A percentile compares a stretch with the other conserved stretches of the same genome.
phyloP scores from a whole-genome alignment of 1,140 invertebrate species.

The Hyposmocoma kahamanoa region DNA sequence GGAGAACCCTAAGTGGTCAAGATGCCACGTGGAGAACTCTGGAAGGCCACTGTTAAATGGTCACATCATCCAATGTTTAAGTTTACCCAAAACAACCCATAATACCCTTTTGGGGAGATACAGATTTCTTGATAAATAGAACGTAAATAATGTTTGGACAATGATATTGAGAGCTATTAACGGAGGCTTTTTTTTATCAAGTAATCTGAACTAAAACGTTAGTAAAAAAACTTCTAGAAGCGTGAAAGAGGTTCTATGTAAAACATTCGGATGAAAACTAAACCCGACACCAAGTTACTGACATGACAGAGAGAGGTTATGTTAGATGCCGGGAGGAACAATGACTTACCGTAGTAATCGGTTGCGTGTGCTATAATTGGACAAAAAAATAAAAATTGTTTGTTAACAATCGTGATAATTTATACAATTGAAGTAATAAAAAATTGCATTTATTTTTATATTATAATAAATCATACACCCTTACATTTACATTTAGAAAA shows the following conservation, averaged over 20 bases:
- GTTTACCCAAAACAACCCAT: not conserved
- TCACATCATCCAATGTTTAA: slow-evolving; percentile 5
- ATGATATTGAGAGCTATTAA: no score
- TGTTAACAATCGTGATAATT: no score
- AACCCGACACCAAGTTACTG: slow-evolving; percentile 58
- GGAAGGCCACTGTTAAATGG: no score
- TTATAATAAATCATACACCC: not conserved
- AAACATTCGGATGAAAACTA: slow-evolving; percentile 37
- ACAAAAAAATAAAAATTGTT: slow-evolving; percentile 78
- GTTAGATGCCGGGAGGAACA: slow-evolving; percentile 77
- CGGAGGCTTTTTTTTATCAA: slow-evolving; percentile 31
- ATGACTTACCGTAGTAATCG: slow-evolving; percentile 99
- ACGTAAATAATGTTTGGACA: no score
- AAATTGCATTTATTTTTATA: not conserved
- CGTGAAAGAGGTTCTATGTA: slow-evolving; percentile 57
- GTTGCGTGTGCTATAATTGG: slow-evolving; percentile 92
- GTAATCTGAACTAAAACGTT: slow-evolving; percentile 53
- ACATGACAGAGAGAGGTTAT: slow-evolving; percentile 31
- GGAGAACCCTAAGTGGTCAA: no score
- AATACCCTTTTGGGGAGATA: not conserved
- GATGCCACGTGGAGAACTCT: no score
- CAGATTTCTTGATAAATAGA: slow-evolving; percentile 48
- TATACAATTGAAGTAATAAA: not conserved
- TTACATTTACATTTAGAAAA: no score
- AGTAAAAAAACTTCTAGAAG: slow-evolving; percentile 66